Evolutionary conservation across 2,888 invertebrate genomes (phyloP).

Genomic region (Anoplius nigerrimus): DNA sequence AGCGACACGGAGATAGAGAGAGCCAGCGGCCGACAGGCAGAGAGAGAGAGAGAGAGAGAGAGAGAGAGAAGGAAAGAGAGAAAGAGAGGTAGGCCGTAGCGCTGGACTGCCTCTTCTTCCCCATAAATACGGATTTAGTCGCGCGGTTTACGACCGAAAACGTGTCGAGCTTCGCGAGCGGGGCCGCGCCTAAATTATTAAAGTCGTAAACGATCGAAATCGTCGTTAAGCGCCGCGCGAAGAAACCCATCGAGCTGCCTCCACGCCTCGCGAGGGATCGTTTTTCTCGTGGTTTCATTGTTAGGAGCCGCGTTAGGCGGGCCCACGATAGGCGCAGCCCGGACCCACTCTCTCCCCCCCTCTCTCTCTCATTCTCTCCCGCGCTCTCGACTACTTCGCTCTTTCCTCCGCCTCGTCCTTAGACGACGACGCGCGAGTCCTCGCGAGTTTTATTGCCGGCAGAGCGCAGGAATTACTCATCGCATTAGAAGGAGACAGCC

Average conservation of each 20-base stretch:
- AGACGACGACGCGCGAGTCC: slow-evolving; percentile 9
- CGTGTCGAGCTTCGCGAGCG: slow-evolving; percentile 73
- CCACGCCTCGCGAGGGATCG: slow-evolving; percentile 51
- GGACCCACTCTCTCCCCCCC: slow-evolving; percentile 25
- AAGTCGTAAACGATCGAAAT: slow-evolving; percentile 75
- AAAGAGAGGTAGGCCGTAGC: slow-evolving; percentile 36
- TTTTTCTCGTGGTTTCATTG: slow-evolving; percentile 55
- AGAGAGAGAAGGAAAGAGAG: slow-evolving; percentile 29
- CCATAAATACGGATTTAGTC: slow-evolving; percentile 74
- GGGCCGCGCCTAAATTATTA: slow-evolving; percentile 74
- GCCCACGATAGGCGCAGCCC: slow-evolving; percentile 2
- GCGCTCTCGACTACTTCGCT: slow-evolving; percentile 11
- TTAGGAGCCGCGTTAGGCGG: slow-evolving; percentile 40
- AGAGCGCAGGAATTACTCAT: slow-evolving; percentile 20
- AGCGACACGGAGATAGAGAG: slow-evolving; percentile 15
- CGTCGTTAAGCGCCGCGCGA: slow-evolving; percentile 73
- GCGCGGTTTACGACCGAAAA: slow-evolving; percentile 73
- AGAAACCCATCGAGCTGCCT: slow-evolving; percentile 60
- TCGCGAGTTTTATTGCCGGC: slow-evolving; percentile 38
- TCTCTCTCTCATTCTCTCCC: slow-evolving; percentile 14
- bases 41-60: slow-evolving; percentile 30
- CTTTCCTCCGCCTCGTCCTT: slow-evolving; percentile 28
- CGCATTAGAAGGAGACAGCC: no score
- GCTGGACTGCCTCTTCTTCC: slow-evolving; percentile 65
- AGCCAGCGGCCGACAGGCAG: slow-evolving; percentile 2